phyloP scores from a whole-genome alignment of 2,888 invertebrate genomes.

The Lordiphosa fenestrarum region DNA sequence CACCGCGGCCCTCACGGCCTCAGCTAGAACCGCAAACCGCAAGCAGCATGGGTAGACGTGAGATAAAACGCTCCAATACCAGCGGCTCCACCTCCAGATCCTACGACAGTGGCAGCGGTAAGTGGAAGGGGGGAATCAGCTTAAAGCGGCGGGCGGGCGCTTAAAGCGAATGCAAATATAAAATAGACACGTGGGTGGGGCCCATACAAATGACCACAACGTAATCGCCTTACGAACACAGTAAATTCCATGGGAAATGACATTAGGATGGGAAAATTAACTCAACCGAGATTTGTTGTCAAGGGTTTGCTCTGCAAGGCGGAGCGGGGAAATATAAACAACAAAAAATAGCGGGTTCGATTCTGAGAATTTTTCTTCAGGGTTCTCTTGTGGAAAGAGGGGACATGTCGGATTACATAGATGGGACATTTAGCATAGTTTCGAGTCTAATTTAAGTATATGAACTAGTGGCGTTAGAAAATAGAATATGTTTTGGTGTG shows the following conservation, averaged over 20 bases:
- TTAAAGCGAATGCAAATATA: slow-evolving; percentile 22
- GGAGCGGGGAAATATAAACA: not conserved
- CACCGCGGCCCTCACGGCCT: slow-evolving; percentile 17
- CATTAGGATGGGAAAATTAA: slow-evolving; percentile 63
- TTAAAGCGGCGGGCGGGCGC: not conserved
- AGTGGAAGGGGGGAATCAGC: slow-evolving; percentile 47
- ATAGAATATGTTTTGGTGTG: too few relatives aligned
- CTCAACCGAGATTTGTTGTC: slow-evolving; percentile 56
- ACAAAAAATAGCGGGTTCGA: too few relatives aligned
- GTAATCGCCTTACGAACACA: slow-evolving; percentile 59
- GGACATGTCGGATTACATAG: too few relatives aligned
- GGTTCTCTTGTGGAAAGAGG: too few relatives aligned
- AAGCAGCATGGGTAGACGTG: slow-evolving; percentile 79
- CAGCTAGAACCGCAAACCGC: slow-evolving; percentile 42
- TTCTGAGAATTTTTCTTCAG: too few relatives aligned
- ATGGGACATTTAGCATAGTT: too few relatives aligned
- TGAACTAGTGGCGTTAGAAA: too few relatives aligned
- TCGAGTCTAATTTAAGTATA: too few relatives aligned
- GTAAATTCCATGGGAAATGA: slow-evolving; percentile 40
- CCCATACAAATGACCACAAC: slow-evolving; percentile 20
- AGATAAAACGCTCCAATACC: slow-evolving; percentile 80
- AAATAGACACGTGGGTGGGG: slow-evolving; percentile 23
- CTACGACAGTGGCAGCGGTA: slow-evolving; percentile 79
- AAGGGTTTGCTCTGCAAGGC: slow-evolving; percentile 29
- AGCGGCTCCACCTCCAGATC: slow-evolving; percentile 78